phyloP scores from a whole-genome alignment of 2,888 invertebrate genomes.

The Crioceris asparagi region DNA sequence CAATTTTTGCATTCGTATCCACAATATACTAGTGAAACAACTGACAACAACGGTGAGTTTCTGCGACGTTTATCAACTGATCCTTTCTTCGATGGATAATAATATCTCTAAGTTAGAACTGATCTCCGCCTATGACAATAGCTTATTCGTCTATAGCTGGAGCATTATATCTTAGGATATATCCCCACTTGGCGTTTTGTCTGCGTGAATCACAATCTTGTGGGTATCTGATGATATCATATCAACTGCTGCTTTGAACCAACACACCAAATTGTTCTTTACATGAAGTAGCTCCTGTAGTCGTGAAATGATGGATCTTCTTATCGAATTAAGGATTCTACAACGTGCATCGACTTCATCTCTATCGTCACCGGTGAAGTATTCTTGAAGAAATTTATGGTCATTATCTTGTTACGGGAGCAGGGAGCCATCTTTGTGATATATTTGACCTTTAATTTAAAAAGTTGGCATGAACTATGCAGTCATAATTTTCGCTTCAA shows the following conservation, averaged over 20 bases:
- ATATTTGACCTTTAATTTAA: conserved; percentile 1
- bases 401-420: background rate
- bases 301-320: conserved; percentile 9
- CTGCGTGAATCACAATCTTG: conserved; percentile 29
- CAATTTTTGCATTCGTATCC: conserved; percentile 34
- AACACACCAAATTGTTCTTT: conserved; percentile 24
- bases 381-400: conserved; percentile 3
- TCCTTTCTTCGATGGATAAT: too few species aligned
- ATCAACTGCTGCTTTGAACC: conserved; percentile 27
- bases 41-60: conserved; percentile 23
- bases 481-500: too few species aligned
- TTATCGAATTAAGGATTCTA: conserved; percentile 11
- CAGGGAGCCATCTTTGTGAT: background rate
- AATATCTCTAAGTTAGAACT: too few species aligned
- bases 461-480: too few species aligned
- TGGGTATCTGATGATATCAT: conserved; percentile 17
- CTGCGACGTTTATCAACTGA: too few species aligned
- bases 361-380: conserved; percentile 1
- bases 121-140: too few species aligned
- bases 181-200: conserved; percentile 27
- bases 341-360: conserved; percentile 2
- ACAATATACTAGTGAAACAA: conserved; percentile 31
- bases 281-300: conserved; percentile 18
- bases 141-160: conserved; percentile 32
- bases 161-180: conserved; percentile 29